These are phyloP conservation scores for Nymphicus hollandicus DNA, from an alignment of 2,113 vertebrate species.

Conservation along the genomic window DNA sequence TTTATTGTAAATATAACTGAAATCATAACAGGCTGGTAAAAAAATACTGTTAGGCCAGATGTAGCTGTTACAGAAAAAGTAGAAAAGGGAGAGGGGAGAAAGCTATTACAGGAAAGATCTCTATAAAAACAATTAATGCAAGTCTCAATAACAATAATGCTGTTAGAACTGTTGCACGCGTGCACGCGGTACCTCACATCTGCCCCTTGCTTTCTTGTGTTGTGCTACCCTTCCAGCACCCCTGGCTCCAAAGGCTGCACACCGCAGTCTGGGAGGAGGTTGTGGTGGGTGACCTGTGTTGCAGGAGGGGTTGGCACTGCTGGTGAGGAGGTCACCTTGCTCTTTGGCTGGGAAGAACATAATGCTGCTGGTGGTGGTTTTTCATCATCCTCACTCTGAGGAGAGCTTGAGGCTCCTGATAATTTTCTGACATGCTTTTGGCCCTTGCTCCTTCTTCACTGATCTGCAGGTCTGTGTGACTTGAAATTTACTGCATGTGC, in stretches of 20 bases:
- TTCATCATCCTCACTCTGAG: not conserved
- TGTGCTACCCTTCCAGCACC: rapidly evolving
- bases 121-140: not conserved
- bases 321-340: rapidly evolving
- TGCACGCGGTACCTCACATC: not conserved
- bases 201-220: rapidly evolving
- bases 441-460: not conserved
- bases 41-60: not conserved
- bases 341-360: not conserved
- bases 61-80: not conserved
- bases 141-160: not conserved
- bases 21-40: not conserved
- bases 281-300: rapidly evolving
- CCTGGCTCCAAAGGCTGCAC: rapidly evolving
- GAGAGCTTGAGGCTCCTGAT: not conserved
- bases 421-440: not conserved
- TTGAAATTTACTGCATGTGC: not conserved
- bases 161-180: not conserved
- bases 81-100: not conserved
- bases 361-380: not conserved
- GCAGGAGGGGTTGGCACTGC: not conserved
- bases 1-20: not conserved
- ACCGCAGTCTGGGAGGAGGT: not conserved
- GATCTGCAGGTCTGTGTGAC: not conserved
- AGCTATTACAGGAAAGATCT: not conserved